Evolutionary conservation across 2,113 vertebrate genomes (phyloP).

Genomic region (Mormyrus iriodes): DNA sequence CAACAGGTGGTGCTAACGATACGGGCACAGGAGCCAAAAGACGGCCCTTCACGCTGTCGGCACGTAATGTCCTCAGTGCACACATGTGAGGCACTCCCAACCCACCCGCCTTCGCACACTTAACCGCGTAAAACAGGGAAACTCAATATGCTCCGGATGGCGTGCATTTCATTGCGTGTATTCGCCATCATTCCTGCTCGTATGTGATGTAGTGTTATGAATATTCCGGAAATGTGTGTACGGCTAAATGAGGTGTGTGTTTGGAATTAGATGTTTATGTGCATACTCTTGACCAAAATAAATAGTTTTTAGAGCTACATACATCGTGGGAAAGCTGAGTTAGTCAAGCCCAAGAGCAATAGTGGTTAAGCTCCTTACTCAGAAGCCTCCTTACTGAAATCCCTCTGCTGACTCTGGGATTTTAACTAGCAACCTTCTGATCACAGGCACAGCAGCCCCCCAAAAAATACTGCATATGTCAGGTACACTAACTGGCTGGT

Average conservation of each 20-base stretch:
- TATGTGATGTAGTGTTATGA: neutral
- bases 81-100: neutral
- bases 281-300: too few species aligned
- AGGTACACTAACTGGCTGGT: neutral
- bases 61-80: neutral
- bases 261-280: too few species aligned
- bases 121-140: neutral
- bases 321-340: too few species aligned
- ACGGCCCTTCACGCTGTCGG: neutral
- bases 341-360: too few species aligned
- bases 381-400: too few species aligned
- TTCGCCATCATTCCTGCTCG: neutral
- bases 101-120: neutral
- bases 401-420: neutral
- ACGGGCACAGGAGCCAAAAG: neutral
- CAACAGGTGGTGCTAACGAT: conserved; percentile 10
- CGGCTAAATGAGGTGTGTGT: neutral
- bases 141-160: neutral
- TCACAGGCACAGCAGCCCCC: neutral
- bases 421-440: neutral
- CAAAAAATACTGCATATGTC: neutral
- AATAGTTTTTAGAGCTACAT: too few species aligned
- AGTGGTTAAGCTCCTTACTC: too few species aligned
- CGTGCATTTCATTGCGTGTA: neutral
- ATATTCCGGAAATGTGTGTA: neutral